These are phyloP conservation scores for Drosophila auraria DNA, from an alignment of 1,140 invertebrate genomes.

Conservation along the genomic window DNA sequence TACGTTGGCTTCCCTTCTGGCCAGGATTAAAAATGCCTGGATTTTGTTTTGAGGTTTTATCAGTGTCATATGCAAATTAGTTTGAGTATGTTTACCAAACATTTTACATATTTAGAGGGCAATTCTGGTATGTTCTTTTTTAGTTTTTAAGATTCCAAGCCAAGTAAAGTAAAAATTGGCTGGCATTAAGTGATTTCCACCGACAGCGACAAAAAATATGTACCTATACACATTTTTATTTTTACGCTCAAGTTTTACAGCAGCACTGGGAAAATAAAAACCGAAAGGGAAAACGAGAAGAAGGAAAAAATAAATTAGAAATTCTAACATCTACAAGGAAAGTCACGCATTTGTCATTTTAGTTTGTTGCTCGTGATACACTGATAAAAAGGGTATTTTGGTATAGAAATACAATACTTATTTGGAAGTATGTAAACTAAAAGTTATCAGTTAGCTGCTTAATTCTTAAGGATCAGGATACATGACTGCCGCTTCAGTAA, in stretches of 20 bases:
- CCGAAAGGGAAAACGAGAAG: neutral
- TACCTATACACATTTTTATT: slow-evolving; percentile 1
- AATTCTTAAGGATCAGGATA: neutral
- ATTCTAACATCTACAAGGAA: slow-evolving; percentile 15
- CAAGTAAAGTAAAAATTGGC: slow-evolving; percentile 18
- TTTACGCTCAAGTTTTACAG: slow-evolving; percentile 11
- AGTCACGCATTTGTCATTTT: slow-evolving; percentile 42
- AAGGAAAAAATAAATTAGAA: slow-evolving; percentile 17
- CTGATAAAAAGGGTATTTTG: neutral
- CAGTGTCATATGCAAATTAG: slow-evolving; percentile 67
- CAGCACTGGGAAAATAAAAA: slow-evolving; percentile 13
- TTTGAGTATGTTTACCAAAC: slow-evolving; percentile 45
- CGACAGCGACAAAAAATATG: neutral
- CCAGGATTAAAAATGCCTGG: slow-evolving; percentile 3
- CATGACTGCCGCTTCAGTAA: neutral
- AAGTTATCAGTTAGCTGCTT: too few relatives aligned
- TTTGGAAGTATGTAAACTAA: neutral
- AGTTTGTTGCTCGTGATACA: slow-evolving; percentile 23
- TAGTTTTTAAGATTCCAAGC: neutral
- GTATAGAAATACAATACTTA: neutral
- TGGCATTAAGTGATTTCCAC: slow-evolving; percentile 13
- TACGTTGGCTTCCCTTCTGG: slow-evolving; percentile 51
- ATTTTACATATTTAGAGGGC: slow-evolving; percentile 56
- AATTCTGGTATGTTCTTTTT: slow-evolving; percentile 10
- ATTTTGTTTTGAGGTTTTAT: slow-evolving; percentile 48